phyloP scores from a whole-genome alignment of 2,113 vertebrate genomes.

The Aythya baeri region DNA sequence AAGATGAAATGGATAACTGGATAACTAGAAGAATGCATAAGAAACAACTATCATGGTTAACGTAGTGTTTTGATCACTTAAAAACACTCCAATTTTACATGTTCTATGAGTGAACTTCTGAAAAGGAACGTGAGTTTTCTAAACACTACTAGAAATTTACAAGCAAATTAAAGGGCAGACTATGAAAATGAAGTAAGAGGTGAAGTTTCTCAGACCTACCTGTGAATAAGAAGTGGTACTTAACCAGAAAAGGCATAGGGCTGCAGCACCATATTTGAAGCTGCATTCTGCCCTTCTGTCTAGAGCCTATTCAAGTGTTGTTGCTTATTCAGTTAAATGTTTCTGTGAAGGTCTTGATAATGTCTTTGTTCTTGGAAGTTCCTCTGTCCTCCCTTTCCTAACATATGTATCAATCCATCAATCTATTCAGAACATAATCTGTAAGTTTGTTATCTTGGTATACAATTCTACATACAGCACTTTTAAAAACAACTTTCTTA shows the following conservation, averaged over 20 bases:
- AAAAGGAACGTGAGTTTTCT: not conserved
- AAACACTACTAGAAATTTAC: not conserved
- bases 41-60: not conserved
- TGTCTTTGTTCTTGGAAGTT: not conserved
- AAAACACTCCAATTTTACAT: not conserved
- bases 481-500: not conserved
- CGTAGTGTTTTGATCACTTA: not conserved
- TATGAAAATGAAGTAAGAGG: not conserved
- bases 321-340: not conserved
- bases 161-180: not conserved
- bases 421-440: not conserved
- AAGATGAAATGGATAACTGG: not conserved
- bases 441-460: not conserved
- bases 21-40: slow-evolving; percentile 15
- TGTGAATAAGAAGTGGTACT: not conserved
- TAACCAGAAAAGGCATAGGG: not conserved
- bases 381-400: not conserved
- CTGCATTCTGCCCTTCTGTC: not conserved
- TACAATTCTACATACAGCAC: not conserved
- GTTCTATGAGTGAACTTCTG: not conserved
- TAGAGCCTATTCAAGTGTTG: not conserved
- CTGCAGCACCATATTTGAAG: not conserved
- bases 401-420: not conserved
- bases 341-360: not conserved
- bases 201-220: not conserved